These are phyloP conservation scores for Saturnia japonica DNA, from an alignment of 2,888 invertebrate genomes.

Conservation along the genomic window DNA sequence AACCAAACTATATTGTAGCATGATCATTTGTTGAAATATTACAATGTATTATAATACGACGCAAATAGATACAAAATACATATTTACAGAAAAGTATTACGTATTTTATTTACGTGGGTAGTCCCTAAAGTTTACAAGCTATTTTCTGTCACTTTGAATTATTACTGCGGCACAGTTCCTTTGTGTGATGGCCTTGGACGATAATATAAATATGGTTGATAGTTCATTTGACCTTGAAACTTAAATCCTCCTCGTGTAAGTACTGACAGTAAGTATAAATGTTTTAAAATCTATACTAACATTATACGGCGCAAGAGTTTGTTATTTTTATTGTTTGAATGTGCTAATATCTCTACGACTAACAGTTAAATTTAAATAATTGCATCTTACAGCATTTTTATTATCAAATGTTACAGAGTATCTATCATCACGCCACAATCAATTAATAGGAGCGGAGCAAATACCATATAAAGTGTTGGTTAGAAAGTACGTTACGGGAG, in stretches of 20 bases:
- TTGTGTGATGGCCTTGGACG: constrained; percentile 6
- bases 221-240: background rate
- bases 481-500: too few species aligned
- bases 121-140: constrained; percentile 14
- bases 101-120: constrained; percentile 9
- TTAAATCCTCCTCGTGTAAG: background rate
- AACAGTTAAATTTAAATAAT: too few species aligned
- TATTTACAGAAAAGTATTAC: constrained; percentile 15
- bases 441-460: too few species aligned
- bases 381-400: too few species aligned
- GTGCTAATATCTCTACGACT: too few species aligned
- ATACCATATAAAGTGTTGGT: too few species aligned
- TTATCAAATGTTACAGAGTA: too few species aligned
- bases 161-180: constrained; percentile 6
- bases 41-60: constrained; percentile 19
- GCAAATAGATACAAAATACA: constrained; percentile 8
- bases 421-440: too few species aligned
- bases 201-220: background rate
- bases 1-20: constrained; percentile 2
- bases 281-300: background rate
- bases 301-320: too few species aligned
- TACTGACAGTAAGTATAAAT: background rate
- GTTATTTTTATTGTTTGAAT: too few species aligned
- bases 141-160: constrained; percentile 14
- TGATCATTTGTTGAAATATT: constrained; percentile 21